Evolutionary conservation across 2,797 vertebrate species (phyloP).

Genomic region (Xerus rutilus): DNA sequence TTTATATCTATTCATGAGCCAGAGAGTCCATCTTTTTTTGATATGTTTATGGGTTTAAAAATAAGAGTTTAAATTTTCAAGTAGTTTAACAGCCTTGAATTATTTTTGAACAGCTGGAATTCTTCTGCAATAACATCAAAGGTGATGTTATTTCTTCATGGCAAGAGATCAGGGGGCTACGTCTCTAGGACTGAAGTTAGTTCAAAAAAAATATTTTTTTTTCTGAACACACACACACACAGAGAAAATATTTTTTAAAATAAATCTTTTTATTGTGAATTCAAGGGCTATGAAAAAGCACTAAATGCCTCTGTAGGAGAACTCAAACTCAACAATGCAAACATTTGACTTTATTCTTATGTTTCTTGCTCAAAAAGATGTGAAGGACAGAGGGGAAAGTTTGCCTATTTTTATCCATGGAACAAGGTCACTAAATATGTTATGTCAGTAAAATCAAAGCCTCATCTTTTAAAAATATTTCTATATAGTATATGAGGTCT

Average conservation of each 20-base stretch:
- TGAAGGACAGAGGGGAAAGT: constrained; percentile 70
- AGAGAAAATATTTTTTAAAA: constrained; percentile 70
- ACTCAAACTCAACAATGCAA: constrained; percentile 76
- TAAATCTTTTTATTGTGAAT: constrained; percentile 84
- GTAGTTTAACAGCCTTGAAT: constrained; percentile 27
- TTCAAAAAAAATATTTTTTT: constrained; percentile 63
- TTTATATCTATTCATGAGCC: neutral
- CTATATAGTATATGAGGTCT: constrained; percentile 65
- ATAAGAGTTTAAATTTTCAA: constrained; percentile 62
- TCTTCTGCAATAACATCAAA: constrained; percentile 57
- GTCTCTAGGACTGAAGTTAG: constrained; percentile 77
- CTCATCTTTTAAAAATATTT: constrained; percentile 75
- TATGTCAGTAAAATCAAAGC: constrained; percentile 76
- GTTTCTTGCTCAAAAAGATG: constrained; percentile 79
- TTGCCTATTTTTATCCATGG: constrained; percentile 74
- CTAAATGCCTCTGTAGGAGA: constrained; percentile 80
- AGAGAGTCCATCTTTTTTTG: neutral
- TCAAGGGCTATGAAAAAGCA: constrained; percentile 79
- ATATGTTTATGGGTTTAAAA: constrained; percentile 59
- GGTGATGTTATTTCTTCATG: constrained; percentile 1
- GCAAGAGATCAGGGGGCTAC: constrained; percentile 43
- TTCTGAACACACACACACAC: constrained; percentile 44
- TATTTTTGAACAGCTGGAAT: constrained; percentile 62
- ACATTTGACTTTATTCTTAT: constrained; percentile 73
- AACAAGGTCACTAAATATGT: constrained; percentile 76